These are phyloP conservation scores for Acleris holmiana DNA, from an alignment of 2,888 invertebrate species.

Conservation along the genomic window DNA sequence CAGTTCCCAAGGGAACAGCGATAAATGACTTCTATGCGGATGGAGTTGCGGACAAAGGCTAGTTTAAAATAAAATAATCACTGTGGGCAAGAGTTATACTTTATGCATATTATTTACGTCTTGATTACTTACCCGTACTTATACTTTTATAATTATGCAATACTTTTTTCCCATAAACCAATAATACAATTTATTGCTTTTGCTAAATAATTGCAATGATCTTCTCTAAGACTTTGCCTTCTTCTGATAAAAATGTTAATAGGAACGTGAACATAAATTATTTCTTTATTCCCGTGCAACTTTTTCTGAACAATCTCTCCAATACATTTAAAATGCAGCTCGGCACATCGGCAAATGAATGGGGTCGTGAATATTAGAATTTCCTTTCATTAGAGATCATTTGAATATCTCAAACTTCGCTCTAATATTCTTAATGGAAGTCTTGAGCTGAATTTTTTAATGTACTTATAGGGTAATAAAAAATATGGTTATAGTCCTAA, in stretches of 20 bases:
- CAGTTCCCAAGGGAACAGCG: no score
- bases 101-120: no score
- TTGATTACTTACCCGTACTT: no score
- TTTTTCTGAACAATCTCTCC: slow-evolving; percentile 21
- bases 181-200: no score
- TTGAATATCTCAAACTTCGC: slow-evolving; percentile 26
- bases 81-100: no score
- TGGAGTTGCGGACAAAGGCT: no score
- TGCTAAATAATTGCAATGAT: no score
- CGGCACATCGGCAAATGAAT: slow-evolving; percentile 21
- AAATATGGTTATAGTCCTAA: background rate
- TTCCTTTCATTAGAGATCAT: slow-evolving; percentile 32
- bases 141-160: no score
- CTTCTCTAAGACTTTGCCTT: background rate
- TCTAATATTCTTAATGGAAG: slow-evolving; percentile 16
- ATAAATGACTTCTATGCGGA: no score
- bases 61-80: no score
- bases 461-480: background rate
- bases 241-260: slow-evolving; percentile 10
- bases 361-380: slow-evolving; percentile 30
- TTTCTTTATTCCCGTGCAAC: slow-evolving; percentile 12
- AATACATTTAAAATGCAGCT: slow-evolving; percentile 31
- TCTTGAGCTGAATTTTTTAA: slow-evolving; percentile 6
- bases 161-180: no score
- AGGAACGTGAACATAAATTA: slow-evolving; percentile 9